Base-by-base conservation (phyloP, 1,140 invertebrate genomes). In the Hermetia illucens region DNA sequence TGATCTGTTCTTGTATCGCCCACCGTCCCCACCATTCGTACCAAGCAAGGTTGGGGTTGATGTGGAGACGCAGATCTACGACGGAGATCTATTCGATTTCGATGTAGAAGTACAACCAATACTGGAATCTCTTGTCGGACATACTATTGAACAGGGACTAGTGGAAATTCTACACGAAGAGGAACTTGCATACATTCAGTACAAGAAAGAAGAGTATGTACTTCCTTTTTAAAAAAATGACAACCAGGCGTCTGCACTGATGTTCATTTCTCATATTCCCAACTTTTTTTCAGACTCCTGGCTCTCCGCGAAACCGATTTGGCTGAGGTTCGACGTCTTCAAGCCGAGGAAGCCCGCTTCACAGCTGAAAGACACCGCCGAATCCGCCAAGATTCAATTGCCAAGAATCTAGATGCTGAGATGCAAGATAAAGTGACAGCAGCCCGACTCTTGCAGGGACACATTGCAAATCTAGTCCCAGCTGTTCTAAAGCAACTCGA, bases 61-160 rank as follows among this genome's bases (percentile, higher is more conserved):
- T 63, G 75, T 66, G 2, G 65, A 61, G 43, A 93, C 89, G 16
- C 87, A 94, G 66, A 90, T 92, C 32, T 73, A 75, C 46, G 79
- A 84, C 3, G 86, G 84, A 38, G 88, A 93, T 74, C 63, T 87
- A n/a, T 87, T 83, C 61, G 79, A 92, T 63, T 94, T 88, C 63
- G 87, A 93, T 61, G 62, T 74, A 46, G 88, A 92, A 60, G 85
- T 90, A 6, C 77, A 79, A 50, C 85, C 88, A 5, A 79, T 92
- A 27, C 66, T 92, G 35, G 87, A 92, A 59, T 75, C 83, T 12
- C 62, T 94, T 20, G 81, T 92, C 15, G 85, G 85, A 17, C 86
- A 87, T 56, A 88, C 84, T 21, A 69, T 90, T 25, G 82, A 91
- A 52, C 84, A 90, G 62, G 76, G 85, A 9, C 64, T 93, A 44